Evolutionary conservation across 2,113 vertebrate species (phyloP).

Genomic region (Syngnathoides biaculeatus): DNA sequence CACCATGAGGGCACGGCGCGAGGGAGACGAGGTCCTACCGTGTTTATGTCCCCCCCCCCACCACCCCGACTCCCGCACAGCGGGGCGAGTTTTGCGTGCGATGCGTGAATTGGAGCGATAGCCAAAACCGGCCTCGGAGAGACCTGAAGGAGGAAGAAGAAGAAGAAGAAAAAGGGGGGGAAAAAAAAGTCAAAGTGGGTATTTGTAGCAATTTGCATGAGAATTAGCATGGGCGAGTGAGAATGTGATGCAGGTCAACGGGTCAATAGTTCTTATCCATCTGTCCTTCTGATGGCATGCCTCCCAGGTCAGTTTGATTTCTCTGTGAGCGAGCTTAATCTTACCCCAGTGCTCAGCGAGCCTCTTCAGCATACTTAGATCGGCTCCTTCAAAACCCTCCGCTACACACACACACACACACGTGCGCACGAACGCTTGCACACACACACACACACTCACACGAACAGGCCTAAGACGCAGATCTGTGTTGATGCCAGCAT

Average conservation of each 20-base stretch:
- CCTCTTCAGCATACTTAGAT: conserved; percentile 67
- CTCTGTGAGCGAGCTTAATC: conserved; percentile 67
- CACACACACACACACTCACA: conserved; percentile 28
- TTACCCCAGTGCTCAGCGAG: conserved; percentile 66
- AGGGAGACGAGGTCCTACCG: conserved; percentile 42
- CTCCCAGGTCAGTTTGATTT: conserved; percentile 67
- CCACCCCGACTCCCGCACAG: not conserved
- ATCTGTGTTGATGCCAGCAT: not conserved
- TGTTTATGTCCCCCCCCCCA: conserved; percentile 9
- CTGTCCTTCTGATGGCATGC: conserved; percentile 73
- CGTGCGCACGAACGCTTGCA: conserved; percentile 16
- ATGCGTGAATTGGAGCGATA: not conserved
- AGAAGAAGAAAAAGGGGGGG: not conserved
- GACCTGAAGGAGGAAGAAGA: not conserved
- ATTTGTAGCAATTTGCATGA: conserved; percentile 67
- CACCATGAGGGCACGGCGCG: conserved; percentile 66
- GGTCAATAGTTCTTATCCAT: conserved; percentile 75
- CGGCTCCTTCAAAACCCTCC: conserved; percentile 63
- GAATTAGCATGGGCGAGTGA: conserved; percentile 65
- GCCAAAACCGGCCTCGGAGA: not conserved
- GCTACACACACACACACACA: conserved; percentile 22
- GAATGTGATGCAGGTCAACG: conserved; percentile 68
- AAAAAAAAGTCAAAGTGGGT: conserved; percentile 44
- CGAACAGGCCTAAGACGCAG: conserved; percentile 23
- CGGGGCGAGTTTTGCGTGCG: not conserved